Percentiles rank a stretch among this genome's conserved stretches.
Evolutionary conservation across 2,888 invertebrate genomes (phyloP).

Genomic region (Ypsolopha scabrella): DNA sequence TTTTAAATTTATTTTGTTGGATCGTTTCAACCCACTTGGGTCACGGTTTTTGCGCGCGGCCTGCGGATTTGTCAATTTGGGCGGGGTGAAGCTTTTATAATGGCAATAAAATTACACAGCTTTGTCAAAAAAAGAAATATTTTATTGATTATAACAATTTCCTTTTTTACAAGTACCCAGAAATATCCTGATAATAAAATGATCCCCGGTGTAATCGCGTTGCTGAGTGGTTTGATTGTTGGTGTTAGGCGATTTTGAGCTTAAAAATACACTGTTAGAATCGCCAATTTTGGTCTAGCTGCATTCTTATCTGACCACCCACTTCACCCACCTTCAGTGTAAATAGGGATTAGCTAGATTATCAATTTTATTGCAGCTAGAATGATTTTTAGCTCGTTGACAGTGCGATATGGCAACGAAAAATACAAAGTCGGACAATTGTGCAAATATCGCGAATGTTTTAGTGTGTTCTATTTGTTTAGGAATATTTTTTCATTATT

Average conservation of each 20-base stretch:
- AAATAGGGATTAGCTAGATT: slow-evolving; percentile 59
- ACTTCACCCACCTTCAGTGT: slow-evolving; percentile 56
- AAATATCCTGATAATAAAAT: slow-evolving; percentile 21
- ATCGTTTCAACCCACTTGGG: too few species aligned
- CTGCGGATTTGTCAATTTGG: too few species aligned
- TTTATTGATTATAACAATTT: neutral
- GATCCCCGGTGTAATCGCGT: slow-evolving; percentile 16
- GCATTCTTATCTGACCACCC: slow-evolving; percentile 48
- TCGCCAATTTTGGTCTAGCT: slow-evolving; percentile 34
- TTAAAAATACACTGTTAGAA: slow-evolving; percentile 42
- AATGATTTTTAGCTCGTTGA: slow-evolving; percentile 40
- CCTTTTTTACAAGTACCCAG: slow-evolving; percentile 3
- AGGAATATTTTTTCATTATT: slow-evolving; percentile 30
- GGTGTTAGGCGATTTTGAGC: slow-evolving; percentile 20
- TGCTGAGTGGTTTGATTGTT: slow-evolving; percentile 14
- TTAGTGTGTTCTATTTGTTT: slow-evolving; percentile 18
- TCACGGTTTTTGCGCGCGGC: too few species aligned
- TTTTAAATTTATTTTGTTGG: too few species aligned
- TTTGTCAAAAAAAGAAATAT: too few species aligned
- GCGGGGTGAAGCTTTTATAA: too few species aligned
- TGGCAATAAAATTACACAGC: too few species aligned
- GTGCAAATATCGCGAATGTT: slow-evolving; percentile 43
- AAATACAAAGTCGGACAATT: slow-evolving; percentile 36
- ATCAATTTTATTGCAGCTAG: slow-evolving; percentile 53
- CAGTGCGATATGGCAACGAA: slow-evolving; percentile 22